Percentiles rank a stretch among this genome's conserved stretches.
Evolutionary conservation across 2,113 vertebrate species (phyloP).

Genomic region (Erythrolamprus reginae): DNA sequence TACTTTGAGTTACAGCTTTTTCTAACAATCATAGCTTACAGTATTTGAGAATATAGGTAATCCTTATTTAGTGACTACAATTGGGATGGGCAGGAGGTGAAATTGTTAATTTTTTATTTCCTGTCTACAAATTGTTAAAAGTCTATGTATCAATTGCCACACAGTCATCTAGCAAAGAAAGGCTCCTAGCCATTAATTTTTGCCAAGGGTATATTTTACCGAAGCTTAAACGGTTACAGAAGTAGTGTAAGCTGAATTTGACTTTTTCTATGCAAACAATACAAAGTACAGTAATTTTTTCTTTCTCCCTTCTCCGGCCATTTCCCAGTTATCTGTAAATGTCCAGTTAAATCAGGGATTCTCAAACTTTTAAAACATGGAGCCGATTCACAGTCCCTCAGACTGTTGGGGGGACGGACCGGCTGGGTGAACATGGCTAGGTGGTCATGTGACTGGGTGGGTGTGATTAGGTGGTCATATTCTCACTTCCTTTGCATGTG

Average conservation of each 20-base stretch:
- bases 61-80: neutral
- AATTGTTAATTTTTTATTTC: neutral
- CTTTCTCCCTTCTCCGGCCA: neutral
- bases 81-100: neutral
- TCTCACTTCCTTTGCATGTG: neutral
- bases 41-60: neutral
- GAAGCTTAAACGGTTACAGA: neutral
- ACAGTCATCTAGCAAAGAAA: neutral
- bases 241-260: neutral
- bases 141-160: neutral
- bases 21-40: neutral
- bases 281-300: neutral
- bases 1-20: neutral
- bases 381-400: too few species aligned
- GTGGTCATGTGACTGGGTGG: too few species aligned
- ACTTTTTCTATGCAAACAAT: neutral
- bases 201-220: neutral
- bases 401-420: too few species aligned
- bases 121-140: neutral
- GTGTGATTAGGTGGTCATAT: neutral
- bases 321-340: neutral
- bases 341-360: neutral
- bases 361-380: too few species aligned
- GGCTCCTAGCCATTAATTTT: neutral
- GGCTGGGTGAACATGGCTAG: too few species aligned